Base-by-base conservation (phyloP, 2,888 invertebrate genomes). In the Synanthedon formicaeformis region DNA sequence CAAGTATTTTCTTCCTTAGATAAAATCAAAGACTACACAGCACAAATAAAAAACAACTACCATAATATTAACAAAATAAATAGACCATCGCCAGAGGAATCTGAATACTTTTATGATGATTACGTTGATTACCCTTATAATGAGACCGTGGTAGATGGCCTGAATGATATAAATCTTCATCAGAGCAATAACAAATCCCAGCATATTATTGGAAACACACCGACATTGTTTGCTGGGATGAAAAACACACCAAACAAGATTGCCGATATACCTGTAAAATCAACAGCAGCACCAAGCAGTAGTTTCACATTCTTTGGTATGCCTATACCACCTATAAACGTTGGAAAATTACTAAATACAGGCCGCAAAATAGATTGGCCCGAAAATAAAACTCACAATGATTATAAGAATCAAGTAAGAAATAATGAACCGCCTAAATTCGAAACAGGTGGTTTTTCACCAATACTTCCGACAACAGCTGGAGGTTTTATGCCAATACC, bases 241-340 rank as follows among this genome's bases (percentile, higher is more conserved):
- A 81, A 79, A 58, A 84, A 81, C 55, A 64, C 62, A 23, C 72
- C 71, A 6, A 65, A 67, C 14, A 77, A 83, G 52, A 82, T 82
- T 58, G 80, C 66, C 50, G 53, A 73, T 14, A 72, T 18, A 49
- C 49, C 49, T 16, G 23, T 49, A 18, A 14, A 82, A 53, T 67
- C 75, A 52, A 73, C 78, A 41, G 86, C 84, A 40, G 86, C 90
- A 0, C 90, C 91, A 0, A 71, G 64, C 2, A 90, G 91, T 57
- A 91, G 92, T 1, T 94, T 95, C 60, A 94, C 95, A 12, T 94
- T 96, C 69, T 96, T 96, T 66, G 96, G 96, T 0, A 91, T 95
- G 69, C 95, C 96, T 0, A 71, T 96, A 55, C 93, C 95, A 1
- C 89, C 90, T 45, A 73, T 95, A 50, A 92, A 92, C 60, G 89